Conservation (phyloP, 2,888 invertebrate species). For the Apotomis betuletana region DNA sequence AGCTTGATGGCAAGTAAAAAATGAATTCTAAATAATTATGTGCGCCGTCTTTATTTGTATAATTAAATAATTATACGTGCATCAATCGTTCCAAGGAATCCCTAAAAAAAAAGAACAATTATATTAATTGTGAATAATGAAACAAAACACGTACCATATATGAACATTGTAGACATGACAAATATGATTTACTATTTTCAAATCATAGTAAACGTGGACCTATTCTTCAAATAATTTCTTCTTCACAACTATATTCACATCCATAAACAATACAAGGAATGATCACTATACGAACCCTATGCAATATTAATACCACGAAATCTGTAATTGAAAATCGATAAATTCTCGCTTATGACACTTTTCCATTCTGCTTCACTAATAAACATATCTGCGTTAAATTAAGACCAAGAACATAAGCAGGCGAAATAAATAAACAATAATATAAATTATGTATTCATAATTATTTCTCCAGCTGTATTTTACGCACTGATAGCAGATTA, state of each 20-base stretch:
- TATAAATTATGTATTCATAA: slow-evolving; percentile 44
- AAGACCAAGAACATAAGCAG: slow-evolving; percentile 47
- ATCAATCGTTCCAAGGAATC: no score
- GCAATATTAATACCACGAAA: neutral
- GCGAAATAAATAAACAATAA: slow-evolving; percentile 46
- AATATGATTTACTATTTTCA: neutral
- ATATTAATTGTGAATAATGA: no score
- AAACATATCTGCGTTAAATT: slow-evolving; percentile 49
- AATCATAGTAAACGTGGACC: neutral
- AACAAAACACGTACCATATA: no score
- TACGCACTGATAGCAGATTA: slow-evolving; percentile 3
- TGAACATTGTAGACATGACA: neutral
- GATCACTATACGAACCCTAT: neutral
- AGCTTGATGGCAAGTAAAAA: no score
- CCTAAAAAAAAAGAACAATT: no score
- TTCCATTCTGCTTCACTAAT: slow-evolving; percentile 41
- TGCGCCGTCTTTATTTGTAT: no score
- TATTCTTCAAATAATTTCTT: neutral
- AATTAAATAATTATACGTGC: no score
- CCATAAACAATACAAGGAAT: neutral
- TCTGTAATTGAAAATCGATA: slow-evolving; percentile 27
- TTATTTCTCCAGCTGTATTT: slow-evolving; percentile 44
- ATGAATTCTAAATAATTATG: no score
- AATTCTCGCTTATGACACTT: slow-evolving; percentile 33
- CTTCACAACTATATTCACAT: neutral